Evolutionary conservation across 2,888 invertebrate species (phyloP).

Genomic region (Falcaria lacertinaria): DNA sequence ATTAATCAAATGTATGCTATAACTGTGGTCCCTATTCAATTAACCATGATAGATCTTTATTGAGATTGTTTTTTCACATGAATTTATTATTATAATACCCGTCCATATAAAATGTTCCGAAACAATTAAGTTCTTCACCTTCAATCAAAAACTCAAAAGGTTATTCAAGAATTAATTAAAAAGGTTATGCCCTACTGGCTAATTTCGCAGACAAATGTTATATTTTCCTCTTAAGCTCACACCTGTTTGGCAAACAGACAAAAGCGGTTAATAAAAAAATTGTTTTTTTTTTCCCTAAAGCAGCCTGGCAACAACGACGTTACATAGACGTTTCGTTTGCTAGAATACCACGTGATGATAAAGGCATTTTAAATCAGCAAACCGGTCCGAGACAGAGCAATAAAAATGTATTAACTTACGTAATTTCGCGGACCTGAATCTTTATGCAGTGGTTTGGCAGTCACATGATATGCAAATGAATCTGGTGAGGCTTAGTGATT

Average conservation of each 20-base stretch:
- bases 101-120: no score
- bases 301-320: background rate
- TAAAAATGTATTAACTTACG: conserved; percentile 28
- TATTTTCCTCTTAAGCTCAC: background rate
- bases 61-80: no score
- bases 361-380: conserved; percentile 32
- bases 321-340: background rate
- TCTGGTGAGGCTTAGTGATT: conserved; percentile 19
- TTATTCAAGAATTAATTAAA: no score
- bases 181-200: no score
- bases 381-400: conserved; percentile 38
- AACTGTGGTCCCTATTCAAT: no score
- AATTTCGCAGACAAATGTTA: no score
- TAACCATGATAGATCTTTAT: no score
- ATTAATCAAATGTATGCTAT: no score
- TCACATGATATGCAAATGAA: conserved; percentile 24
- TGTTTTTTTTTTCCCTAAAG: background rate
- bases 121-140: no score
- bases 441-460: conserved; percentile 5
- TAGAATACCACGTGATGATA: conserved; percentile 13
- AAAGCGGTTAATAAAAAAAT: background rate
- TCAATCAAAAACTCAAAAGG: no score
- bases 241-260: background rate
- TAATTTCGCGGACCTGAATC: conserved; percentile 15
- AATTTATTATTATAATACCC: no score